Evolutionary conservation across 2,888 invertebrate genomes (phyloP), one percentile per base, ranked within the genome.

Genomic region (Falcaria lacertinaria): DNA sequence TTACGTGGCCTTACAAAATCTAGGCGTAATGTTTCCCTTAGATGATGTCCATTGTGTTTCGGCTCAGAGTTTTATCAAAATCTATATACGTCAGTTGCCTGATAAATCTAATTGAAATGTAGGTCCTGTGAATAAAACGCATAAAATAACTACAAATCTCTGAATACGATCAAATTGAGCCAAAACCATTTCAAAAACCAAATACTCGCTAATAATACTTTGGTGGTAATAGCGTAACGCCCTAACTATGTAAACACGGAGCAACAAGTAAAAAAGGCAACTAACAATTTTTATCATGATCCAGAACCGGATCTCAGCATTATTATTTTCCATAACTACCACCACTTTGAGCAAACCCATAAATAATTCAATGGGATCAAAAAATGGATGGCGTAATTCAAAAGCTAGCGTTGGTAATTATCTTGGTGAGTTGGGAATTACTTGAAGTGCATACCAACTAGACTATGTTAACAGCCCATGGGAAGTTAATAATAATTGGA

Each of bases 401-500:
- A 73, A 72, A 57, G 53, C 61, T 54, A 68, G 69, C 69, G 60
- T 52, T 60, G 54, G 62, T 77, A 77, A 79, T 78, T 73, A 75
- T 58, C 48, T 47, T 33, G 58, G 44, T 42, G 32, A 56, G 57
- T 57, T 64, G 57, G 58, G 54, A 60, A 55, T 51, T 54, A 54
- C 43, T 53, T 45, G 45, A 43, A 45, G 57, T 50, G 54, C 50
- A 50, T 45, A 53, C 44, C 44, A 66, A 64, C 62, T 60, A 61
- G 55, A 55, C 49, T 44, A 33, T 15, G 41, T 52, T 50, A 50
- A 52, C 59, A 47, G 54, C 60, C 61, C 67, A 74, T 74, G 70
- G 72, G 74, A 80, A 75, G 68, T 62, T 62, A 67, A 54, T 71
- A 73, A 74, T 80, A 76, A 80, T 79, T 74, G 78, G 70, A 59